A percentile compares a stretch with the other conserved stretches of the same genome.
Evolutionary conservation across 1,140 invertebrate genomes (phyloP).

Genomic region (Belonocnema kinseyi): DNA sequence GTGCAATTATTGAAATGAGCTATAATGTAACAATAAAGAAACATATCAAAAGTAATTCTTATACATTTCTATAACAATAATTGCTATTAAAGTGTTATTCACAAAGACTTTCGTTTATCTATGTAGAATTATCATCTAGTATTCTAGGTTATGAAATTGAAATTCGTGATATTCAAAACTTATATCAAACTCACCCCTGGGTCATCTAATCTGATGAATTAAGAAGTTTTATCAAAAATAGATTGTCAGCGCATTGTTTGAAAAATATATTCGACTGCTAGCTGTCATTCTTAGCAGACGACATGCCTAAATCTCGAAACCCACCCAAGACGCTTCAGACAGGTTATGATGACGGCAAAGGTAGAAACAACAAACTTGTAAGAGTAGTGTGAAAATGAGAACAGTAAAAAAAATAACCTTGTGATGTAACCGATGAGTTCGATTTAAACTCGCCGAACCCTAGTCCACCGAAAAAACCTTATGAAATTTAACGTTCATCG

Average conservation of each 20-base stretch:
- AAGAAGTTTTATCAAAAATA: not conserved
- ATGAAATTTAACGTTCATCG: not conserved
- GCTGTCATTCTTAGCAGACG: conserved; percentile 24
- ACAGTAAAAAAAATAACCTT: not conserved
- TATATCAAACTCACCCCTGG: too few relatives aligned
- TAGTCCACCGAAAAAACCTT: not conserved
- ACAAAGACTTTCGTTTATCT: too few relatives aligned
- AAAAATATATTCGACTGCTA: not conserved
- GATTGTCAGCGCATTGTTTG: not conserved
- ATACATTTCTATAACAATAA: too few relatives aligned
- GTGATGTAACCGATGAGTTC: not conserved
- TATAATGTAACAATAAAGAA: too few relatives aligned
- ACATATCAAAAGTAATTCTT: too few relatives aligned
- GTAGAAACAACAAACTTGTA: not conserved
- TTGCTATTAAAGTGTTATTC: too few relatives aligned
- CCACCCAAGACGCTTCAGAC: not conserved
- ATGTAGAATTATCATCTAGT: too few relatives aligned
- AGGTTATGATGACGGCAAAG: conserved; percentile 18
- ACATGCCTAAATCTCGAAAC: not conserved
- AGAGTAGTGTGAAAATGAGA: not conserved
- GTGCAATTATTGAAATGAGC: too few relatives aligned
- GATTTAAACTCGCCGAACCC: too few relatives aligned
- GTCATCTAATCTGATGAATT: too few relatives aligned
- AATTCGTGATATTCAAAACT: too few relatives aligned
- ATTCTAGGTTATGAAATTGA: too few relatives aligned